Evolutionary conservation across 2,888 invertebrate genomes (phyloP).

Genomic region (Fragum whitleyi): DNA sequence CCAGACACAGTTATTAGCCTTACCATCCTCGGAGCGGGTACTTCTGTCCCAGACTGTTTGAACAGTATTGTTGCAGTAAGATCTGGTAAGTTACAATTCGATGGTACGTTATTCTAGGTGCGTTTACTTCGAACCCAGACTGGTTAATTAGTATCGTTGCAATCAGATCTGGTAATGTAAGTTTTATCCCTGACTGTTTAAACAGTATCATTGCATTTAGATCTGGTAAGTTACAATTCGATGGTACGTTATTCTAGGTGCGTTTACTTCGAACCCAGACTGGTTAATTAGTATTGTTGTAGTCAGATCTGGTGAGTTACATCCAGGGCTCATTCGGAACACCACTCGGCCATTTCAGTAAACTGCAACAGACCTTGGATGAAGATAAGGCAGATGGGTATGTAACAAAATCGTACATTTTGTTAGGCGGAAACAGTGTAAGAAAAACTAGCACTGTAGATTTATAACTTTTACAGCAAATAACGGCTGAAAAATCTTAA

Average conservation of each 20-base stretch:
- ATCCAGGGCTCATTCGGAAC: too few species aligned
- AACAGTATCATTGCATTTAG: constrained; percentile 82
- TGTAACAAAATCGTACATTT: too few species aligned
- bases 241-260: constrained; percentile 83
- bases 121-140: constrained; percentile 83
- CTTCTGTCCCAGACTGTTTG: constrained; percentile 83
- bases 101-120: constrained; percentile 83
- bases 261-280: constrained; percentile 83
- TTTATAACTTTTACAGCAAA: too few species aligned
- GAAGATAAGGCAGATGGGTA: too few species aligned
- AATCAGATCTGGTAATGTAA: constrained; percentile 83
- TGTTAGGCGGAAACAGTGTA: too few species aligned
- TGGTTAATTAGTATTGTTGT: constrained; percentile 82
- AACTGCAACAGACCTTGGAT: too few species aligned
- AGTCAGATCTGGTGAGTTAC: constrained; percentile 83
- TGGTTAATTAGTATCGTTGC: constrained; percentile 82
- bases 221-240: constrained; percentile 73
- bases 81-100: constrained; percentile 73
- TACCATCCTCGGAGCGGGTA: constrained; percentile 83
- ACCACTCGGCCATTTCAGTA: too few species aligned
- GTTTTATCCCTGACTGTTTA: constrained; percentile 82
- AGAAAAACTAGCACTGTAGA: too few species aligned
- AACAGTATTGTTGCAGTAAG: constrained; percentile 82
- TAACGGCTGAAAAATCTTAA: too few species aligned
- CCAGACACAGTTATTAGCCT: constrained; percentile 84